Base-by-base conservation (phyloP, 92 coral and sea anemone genomes). In the Umimayanthus chanpuru region DNA sequence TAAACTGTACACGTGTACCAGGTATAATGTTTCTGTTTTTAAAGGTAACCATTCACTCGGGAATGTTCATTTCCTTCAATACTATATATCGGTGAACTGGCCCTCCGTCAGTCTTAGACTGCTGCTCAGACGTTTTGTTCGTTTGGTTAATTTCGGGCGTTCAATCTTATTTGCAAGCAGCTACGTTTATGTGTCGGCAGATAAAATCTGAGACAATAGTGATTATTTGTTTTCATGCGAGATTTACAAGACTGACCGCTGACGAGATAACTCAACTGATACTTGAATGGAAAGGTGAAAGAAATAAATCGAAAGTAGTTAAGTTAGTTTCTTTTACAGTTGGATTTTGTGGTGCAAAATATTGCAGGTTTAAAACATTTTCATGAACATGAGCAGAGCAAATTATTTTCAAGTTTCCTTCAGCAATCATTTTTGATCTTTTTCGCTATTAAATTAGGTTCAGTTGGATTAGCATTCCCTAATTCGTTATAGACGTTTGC, bases 1-100 rank as follows among this genome's bases (percentile, higher is more conserved):
- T 26, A 8, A 15, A 15, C 49, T 83, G 87, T 83, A 83, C 87
- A 83, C 87, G 87, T 83, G 87, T 83, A 83, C 16, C 23, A 26
- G 21, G 40, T 70, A 70, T 83, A 25, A 50, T 41, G 56, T 68
- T 68, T 83, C 87, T 49, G 29, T 79, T 43, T 23, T 82, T 0
- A 32, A 32, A 32, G 36, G 36, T 32, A 38, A 18, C 43, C 18
- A 0, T n/a, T 83, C 55, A 41, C 2, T 70, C 47, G 12, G 15
- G 56, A 71, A 11, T 66, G 36, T 49, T 49, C 61, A 25, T 4
- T 78, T 70, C 38, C 78, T 2, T 25, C 47, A 20, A 26, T 14
- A 1, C 23, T 47, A 15, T 71, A 16, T 36, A 25, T n/a, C 28
- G 28, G 18, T 26, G 6, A 32, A 80, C 15, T 71, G 70, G 25